These are phyloP conservation scores for Xiphophorus birchmanni DNA, from an alignment of 2,797 vertebrate genomes.

Conservation along the genomic window DNA sequence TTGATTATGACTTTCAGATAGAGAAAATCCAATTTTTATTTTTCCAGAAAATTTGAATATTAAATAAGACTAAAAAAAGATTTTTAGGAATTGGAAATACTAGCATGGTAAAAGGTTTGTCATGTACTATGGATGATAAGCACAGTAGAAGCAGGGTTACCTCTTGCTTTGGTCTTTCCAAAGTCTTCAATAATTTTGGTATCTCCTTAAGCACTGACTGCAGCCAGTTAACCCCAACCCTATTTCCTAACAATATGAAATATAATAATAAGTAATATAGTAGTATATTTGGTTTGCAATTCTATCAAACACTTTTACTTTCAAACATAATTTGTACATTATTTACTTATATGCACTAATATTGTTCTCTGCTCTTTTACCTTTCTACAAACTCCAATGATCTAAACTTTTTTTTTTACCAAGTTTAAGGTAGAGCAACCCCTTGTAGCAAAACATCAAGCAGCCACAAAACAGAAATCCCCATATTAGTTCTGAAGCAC, in stretches of 20 bases:
- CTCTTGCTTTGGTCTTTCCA: neutral
- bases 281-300: neutral
- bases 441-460: neutral
- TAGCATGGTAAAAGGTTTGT: neutral
- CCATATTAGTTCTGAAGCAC: neutral
- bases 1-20: neutral
- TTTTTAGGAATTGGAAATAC: neutral
- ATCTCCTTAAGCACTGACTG: neutral
- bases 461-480: conserved; percentile 1
- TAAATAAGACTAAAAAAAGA: neutral
- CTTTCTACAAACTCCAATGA: neutral
- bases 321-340: neutral
- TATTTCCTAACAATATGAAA: no score
- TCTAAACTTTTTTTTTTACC: neutral
- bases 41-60: neutral
- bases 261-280: no score
- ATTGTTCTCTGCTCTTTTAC: neutral
- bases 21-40: neutral
- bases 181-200: neutral
- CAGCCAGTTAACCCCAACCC: neutral
- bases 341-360: neutral
- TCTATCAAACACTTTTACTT: neutral
- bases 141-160: neutral
- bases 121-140: neutral
- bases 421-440: neutral